Evolutionary conservation across 92 coral and sea anemone genomes (phyloP).

Genomic region (Metridium senile): DNA sequence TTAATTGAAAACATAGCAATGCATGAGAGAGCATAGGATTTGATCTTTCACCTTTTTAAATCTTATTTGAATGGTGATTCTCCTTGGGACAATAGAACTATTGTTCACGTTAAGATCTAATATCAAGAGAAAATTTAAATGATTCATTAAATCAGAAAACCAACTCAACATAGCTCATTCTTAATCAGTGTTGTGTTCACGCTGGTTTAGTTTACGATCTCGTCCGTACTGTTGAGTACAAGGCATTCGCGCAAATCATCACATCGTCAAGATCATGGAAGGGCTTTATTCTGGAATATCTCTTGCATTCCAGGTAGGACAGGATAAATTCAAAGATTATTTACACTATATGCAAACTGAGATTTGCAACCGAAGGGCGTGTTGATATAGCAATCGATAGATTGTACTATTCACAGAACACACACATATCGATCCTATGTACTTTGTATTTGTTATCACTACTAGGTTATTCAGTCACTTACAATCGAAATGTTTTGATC

Average conservation of each 20-base stretch:
- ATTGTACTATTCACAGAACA: neutral
- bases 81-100: slow-evolving; percentile 13
- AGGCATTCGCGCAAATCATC: neutral
- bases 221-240: neutral
- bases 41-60: slow-evolving; percentile 20
- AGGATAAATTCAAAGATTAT: neutral
- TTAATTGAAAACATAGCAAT: too few relatives aligned
- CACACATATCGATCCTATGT: too few relatives aligned
- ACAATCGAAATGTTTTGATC: too few relatives aligned
- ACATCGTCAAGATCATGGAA: neutral
- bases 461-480: too few relatives aligned
- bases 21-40: slow-evolving; percentile 6
- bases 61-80: slow-evolving; percentile 21
- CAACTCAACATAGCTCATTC: neutral
- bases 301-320: neutral
- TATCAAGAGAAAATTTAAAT: neutral
- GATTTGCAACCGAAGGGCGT: neutral
- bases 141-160: slow-evolving; percentile 6
- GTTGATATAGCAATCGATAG: neutral
- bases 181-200: too few relatives aligned
- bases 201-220: neutral
- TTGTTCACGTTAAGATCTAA: slow-evolving; percentile 2
- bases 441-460: too few relatives aligned
- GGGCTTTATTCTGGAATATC: neutral
- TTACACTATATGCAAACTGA: neutral